phyloP scores from a whole-genome alignment of 1,140 invertebrate genomes.

The Hypothenemus hampei region DNA sequence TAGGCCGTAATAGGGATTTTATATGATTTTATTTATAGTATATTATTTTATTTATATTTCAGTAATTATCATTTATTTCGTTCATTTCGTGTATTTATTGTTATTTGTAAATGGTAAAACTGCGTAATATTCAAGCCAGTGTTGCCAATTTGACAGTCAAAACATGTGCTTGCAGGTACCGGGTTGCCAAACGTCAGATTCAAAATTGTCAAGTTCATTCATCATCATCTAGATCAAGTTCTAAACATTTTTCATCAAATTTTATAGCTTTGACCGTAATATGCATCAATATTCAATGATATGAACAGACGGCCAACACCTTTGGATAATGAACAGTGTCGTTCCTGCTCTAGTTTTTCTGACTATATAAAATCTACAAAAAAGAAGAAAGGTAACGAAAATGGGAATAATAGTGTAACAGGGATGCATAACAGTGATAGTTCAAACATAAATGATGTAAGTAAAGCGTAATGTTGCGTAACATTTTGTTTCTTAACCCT shows the following conservation, averaged over 20 bases:
- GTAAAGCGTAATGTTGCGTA: not conserved
- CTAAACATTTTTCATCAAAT: too few relatives aligned
- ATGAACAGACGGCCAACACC: constrained; percentile 37
- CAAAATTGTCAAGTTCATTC: constrained; percentile 26
- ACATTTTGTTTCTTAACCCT: too few relatives aligned
- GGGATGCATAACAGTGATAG: not conserved
- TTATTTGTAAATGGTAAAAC: too few relatives aligned
- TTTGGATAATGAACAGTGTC: constrained; percentile 42
- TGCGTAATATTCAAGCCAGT: too few relatives aligned
- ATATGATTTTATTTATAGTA: too few relatives aligned
- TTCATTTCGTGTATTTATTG: too few relatives aligned
- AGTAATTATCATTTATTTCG: too few relatives aligned
- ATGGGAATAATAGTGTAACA: constrained; percentile 11
- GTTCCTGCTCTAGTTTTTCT: constrained; percentile 43
- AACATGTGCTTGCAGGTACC: too few relatives aligned
- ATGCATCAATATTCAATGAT: constrained; percentile 13
- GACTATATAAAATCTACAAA: constrained; percentile 41
- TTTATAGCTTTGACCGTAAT: too few relatives aligned
- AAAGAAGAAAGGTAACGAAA: constrained; percentile 33
- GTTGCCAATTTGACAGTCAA: too few relatives aligned
- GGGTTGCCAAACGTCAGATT: not conserved
- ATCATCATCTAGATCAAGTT: constrained; percentile 1
- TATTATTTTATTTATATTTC: too few relatives aligned
- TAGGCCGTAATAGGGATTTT: too few relatives aligned
- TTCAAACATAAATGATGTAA: not conserved